Percentiles rank a stretch among this genome's conserved stretches.
phyloP scores from a whole-genome alignment of 2,797 vertebrate species.

The Myotis myotis region DNA sequence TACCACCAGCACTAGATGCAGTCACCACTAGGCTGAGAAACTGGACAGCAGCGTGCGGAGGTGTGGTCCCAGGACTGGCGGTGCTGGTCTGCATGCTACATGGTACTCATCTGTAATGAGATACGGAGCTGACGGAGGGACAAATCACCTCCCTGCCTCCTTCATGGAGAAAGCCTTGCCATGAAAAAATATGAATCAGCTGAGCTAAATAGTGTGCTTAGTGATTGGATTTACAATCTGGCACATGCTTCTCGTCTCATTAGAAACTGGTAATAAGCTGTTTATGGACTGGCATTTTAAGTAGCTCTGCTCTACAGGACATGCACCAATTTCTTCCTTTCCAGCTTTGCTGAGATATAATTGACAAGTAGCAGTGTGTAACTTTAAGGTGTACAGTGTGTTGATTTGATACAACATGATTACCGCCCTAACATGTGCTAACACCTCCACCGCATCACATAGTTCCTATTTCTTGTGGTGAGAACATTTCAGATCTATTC shows the following conservation, averaged over 20 bases:
- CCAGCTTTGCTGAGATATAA: neutral
- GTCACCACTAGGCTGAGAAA: neutral
- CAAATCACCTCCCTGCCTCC: neutral
- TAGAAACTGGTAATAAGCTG: neutral
- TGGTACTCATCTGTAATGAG: neutral
- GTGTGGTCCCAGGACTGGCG: neutral
- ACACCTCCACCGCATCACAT: neutral
- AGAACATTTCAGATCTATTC: neutral
- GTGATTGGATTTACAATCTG: neutral
- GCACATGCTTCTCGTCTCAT: neutral
- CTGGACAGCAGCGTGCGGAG: neutral
- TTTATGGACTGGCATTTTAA: neutral
- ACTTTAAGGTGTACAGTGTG: neutral
- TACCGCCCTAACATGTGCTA: neutral
- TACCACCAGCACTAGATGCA: neutral
- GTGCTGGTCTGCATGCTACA: neutral
- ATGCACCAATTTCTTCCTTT: neutral
- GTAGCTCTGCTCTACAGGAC: neutral
- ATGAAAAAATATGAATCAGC: neutral
- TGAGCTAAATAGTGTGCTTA: neutral
- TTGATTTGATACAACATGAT: neutral
- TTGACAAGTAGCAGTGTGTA: neutral
- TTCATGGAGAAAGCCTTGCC: neutral
- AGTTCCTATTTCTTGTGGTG: neutral
- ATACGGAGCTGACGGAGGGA: neutral